Evolutionary conservation across 2,113 vertebrate genomes (phyloP).

Genomic region (Odontophorus gujanensis): DNA sequence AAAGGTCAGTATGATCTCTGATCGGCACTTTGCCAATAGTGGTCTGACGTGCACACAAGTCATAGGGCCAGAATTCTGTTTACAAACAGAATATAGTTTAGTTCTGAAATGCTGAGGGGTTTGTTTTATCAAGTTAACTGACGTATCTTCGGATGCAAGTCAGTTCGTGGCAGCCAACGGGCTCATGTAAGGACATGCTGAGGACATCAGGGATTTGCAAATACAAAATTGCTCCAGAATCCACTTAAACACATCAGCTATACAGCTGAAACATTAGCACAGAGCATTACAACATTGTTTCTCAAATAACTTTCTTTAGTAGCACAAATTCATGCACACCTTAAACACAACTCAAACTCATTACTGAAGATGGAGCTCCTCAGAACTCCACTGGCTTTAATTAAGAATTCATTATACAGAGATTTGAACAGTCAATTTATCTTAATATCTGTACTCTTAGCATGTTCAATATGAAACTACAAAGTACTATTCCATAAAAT

Average conservation of each 20-base stretch:
- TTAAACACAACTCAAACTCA: not conserved
- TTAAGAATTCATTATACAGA: not conserved
- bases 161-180: not conserved
- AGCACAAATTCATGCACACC: not conserved
- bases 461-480: not conserved
- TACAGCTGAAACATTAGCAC: not conserved
- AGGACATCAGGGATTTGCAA: constrained; percentile 24
- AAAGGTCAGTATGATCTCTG: constrained; percentile 35
- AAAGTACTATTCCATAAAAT: not conserved
- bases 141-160: constrained; percentile 39
- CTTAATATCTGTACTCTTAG: not conserved
- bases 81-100: constrained; percentile 27
- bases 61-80: not conserved
- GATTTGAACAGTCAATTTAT: not conserved
- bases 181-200: constrained; percentile 44
- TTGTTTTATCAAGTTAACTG: constrained; percentile 39
- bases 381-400: not conserved
- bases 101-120: constrained; percentile 11
- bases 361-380: not conserved
- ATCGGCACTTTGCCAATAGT: not conserved
- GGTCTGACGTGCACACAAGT: not conserved
- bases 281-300: not conserved
- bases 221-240: constrained; percentile 19
- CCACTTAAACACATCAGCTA: not conserved
- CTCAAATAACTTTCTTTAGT: not conserved